Percentiles rank a stretch among this genome's conserved stretches.
Evolutionary conservation across 2,113 vertebrate genomes (phyloP).

Genomic region (Caracal caracal): DNA sequence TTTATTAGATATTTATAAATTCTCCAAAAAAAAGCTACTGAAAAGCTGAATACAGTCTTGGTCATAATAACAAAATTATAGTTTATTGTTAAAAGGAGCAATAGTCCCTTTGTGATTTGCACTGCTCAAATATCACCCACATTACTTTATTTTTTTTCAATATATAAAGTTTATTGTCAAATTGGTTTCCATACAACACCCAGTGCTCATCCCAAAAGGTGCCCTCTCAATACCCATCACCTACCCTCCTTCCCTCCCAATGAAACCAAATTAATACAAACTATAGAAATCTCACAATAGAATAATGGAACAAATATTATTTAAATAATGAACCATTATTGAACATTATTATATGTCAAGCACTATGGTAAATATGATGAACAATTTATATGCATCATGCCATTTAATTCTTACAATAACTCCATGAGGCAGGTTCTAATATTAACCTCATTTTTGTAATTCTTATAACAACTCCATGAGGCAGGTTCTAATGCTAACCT

Average conservation of each 20-base stretch:
- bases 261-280: conserved; percentile 36
- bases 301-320: conserved; percentile 35
- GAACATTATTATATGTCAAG: not conserved
- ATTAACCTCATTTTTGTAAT: conserved; percentile 24
- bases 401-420: conserved; percentile 18
- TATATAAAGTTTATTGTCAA: too few relatives aligned
- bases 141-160: not conserved
- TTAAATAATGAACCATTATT: not conserved
- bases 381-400: not conserved
- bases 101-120: not conserved
- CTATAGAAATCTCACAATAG: not conserved
- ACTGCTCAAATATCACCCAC: not conserved
- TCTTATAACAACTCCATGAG: not conserved
- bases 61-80: not conserved
- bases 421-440: not conserved
- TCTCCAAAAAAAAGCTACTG: not conserved
- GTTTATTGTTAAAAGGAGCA: not conserved
- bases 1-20: not conserved
- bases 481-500: not conserved
- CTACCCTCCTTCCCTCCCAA: not conserved
- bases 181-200: too few relatives aligned
- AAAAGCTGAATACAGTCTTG: not conserved
- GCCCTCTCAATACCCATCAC: too few relatives aligned
- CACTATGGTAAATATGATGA: not conserved
- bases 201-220: too few relatives aligned